Conservation (phyloP, 2,888 invertebrate genomes). For the Agrotis exclamationis region DNA sequence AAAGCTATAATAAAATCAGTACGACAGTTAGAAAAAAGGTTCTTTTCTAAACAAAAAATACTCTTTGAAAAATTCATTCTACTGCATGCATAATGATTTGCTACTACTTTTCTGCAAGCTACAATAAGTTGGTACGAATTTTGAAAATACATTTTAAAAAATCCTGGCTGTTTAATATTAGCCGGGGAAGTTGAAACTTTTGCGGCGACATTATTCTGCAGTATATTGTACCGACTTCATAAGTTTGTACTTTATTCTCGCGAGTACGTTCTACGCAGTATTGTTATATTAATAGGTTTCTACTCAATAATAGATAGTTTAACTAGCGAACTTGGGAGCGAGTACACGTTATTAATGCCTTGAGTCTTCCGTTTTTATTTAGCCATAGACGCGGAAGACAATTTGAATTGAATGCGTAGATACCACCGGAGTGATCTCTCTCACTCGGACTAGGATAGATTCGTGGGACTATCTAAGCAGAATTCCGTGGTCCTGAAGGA, state of each 20-base stretch:
- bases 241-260: conserved; percentile 13
- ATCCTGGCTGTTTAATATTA: conserved; percentile 13
- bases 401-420: too few relatives aligned
- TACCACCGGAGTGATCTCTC: too few relatives aligned
- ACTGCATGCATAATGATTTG: not conserved
- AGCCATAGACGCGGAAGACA: too few relatives aligned
- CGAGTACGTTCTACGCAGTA: not conserved
- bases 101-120: not conserved
- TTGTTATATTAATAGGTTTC: not conserved
- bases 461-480: too few relatives aligned
- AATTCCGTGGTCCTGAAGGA: too few relatives aligned
- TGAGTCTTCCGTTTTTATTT: too few relatives aligned
- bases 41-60: not conserved
- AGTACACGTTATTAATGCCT: too few relatives aligned
- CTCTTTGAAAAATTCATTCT: not conserved
- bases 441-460: too few relatives aligned
- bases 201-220: conserved; percentile 10
- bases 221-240: conserved; percentile 13
- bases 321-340: not conserved
- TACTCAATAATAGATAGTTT: too few relatives aligned
- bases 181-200: conserved; percentile 23
- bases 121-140: not conserved
- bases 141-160: conserved; percentile 7
- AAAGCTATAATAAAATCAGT: too few relatives aligned
- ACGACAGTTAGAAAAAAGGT: not conserved